Percentiles rank a stretch among this genome's conserved stretches.
Conservation (phyloP, 2,797 vertebrate genomes). For the Pagetopsis macropterus region DNA sequence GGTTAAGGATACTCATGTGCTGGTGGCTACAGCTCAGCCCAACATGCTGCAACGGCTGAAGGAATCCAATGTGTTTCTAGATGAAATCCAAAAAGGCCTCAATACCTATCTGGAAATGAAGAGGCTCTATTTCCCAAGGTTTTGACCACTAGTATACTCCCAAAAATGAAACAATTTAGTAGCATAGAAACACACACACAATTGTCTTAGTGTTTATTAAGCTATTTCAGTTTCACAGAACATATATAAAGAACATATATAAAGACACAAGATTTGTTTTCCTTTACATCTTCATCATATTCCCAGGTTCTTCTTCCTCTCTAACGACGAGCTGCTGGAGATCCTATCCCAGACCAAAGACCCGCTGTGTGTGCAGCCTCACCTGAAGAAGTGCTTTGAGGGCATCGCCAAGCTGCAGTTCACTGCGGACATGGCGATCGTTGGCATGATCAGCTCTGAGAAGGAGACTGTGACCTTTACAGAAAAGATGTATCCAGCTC, state of each 20-base stretch:
- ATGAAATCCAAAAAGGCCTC: conserved; percentile 92
- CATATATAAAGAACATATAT: not conserved
- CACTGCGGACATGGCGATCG: conserved; percentile 84
- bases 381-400: conserved; percentile 96
- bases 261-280: not conserved
- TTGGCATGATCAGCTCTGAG: conserved; percentile 94
- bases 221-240: not conserved
- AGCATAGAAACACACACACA: no score
- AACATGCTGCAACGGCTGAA: conserved; percentile 89
- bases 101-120: conserved; percentile 93
- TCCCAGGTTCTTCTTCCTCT: conserved; percentile 93
- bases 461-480: conserved; percentile 88
- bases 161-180: no score
- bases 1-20: conserved; percentile 88
- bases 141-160: not conserved
- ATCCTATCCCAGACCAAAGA: conserved; percentile 96
- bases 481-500: conserved; percentile 84
- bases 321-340: conserved; percentile 94
- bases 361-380: conserved; percentile 92
- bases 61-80: conserved; percentile 88
- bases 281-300: not conserved
- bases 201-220: no score
- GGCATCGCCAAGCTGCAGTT: conserved; percentile 93
- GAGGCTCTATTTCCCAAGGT: conserved; percentile 95
- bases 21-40: conserved; percentile 89